phyloP scores from a whole-genome alignment of 2,888 invertebrate species.

The Meta bourneti region DNA sequence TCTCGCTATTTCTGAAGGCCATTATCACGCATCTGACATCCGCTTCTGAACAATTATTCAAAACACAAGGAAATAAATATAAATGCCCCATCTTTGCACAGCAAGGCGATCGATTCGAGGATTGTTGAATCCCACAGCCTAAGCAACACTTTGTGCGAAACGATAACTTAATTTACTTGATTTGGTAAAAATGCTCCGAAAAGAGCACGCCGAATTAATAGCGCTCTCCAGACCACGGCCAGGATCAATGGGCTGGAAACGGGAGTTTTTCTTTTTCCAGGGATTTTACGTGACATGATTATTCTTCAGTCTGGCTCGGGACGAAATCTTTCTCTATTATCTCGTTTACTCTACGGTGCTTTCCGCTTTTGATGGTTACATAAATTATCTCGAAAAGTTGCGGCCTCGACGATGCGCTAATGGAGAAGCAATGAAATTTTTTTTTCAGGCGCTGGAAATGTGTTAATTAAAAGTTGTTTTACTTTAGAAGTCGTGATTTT shows the following conservation, averaged over 20 bases:
- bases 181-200: background rate
- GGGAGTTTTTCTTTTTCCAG: constrained; percentile 25
- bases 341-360: background rate
- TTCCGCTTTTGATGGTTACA: background rate
- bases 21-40: too few relatives aligned
- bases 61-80: background rate
- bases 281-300: constrained; percentile 45
- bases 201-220: constrained; percentile 24
- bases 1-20: too few relatives aligned
- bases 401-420: background rate
- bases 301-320: background rate
- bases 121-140: too few relatives aligned
- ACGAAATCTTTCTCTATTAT: constrained; percentile 28
- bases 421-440: background rate
- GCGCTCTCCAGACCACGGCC: background rate
- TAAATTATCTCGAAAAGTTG: constrained; percentile 16
- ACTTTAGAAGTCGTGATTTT: background rate
- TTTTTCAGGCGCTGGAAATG: background rate
- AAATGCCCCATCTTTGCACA: background rate
- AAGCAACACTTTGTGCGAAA: background rate
- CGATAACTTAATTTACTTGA: constrained; percentile 31
- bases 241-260: background rate
- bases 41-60: too few relatives aligned
- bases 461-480: constrained; percentile 17
- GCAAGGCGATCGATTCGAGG: too few relatives aligned